Conservation (phyloP, 2,113 vertebrate genomes). For the Lethenteron reissneri region DNA sequence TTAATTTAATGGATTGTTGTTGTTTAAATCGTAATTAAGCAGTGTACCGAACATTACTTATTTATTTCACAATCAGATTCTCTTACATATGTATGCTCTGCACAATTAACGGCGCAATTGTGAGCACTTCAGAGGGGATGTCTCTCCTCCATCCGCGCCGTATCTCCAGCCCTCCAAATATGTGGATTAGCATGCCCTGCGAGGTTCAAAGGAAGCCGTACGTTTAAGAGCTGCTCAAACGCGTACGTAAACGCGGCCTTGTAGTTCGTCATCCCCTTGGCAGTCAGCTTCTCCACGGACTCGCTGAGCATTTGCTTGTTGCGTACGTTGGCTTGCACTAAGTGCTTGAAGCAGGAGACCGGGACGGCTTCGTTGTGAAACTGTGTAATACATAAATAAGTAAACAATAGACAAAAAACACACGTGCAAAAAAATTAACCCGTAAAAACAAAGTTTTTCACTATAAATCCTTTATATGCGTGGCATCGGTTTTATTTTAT, state of each 20-base stretch:
- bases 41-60: no score
- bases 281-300: slow-evolving; percentile 73
- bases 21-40: no score
- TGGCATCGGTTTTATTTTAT: no score
- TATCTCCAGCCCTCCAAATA: no score
- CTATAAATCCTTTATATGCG: no score
- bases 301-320: slow-evolving; percentile 97
- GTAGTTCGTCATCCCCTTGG: slow-evolving; percentile 93
- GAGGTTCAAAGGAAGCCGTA: slow-evolving; percentile 24
- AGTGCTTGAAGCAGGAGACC: slow-evolving; percentile 77
- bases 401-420: not conserved
- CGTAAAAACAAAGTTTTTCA: not conserved
- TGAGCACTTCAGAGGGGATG: no score
- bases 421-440: not conserved
- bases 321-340: slow-evolving; percentile 90
- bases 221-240: slow-evolving; percentile 71
- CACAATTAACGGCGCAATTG: no score
- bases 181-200: no score
- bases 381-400: slow-evolving; percentile 24
- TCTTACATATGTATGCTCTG: no score
- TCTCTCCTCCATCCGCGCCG: no score
- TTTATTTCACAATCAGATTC: no score
- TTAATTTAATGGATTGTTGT: no score
- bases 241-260: slow-evolving; percentile 93
- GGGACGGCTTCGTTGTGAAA: slow-evolving; percentile 86